phyloP scores from a whole-genome alignment of 37 sponge, comb jelly and placozoan genomes.

The Eunapius fragilis region DNA sequence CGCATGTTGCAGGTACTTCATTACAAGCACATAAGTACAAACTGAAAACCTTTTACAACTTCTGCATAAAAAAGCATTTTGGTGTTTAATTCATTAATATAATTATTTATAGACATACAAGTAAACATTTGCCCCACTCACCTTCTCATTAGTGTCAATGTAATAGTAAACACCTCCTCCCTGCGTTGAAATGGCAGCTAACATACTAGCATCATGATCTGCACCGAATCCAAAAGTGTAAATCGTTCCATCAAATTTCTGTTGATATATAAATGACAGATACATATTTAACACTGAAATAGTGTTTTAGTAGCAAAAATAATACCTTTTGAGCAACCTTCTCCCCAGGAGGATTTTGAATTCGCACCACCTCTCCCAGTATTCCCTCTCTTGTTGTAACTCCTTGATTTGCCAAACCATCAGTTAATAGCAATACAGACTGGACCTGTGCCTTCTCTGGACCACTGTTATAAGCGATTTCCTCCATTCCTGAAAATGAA shows the following conservation, averaged over 20 bases:
- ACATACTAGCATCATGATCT: slow-evolving; percentile 80
- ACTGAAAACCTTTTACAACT: no score
- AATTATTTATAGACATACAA: no score
- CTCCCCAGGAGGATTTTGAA: slow-evolving; percentile 41
- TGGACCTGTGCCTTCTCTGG: slow-evolving; percentile 70
- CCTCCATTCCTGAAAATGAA: slow-evolving; percentile 69
- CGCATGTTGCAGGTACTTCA: no score
- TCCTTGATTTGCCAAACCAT: slow-evolving; percentile 86
- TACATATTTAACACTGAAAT: no score
- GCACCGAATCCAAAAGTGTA: slow-evolving; percentile 94
- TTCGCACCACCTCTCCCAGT: slow-evolving; percentile 65
- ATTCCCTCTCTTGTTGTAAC: slow-evolving; percentile 59
- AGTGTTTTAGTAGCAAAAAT: no score
- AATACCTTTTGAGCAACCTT: background rate
- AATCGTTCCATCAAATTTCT: slow-evolving; percentile 81
- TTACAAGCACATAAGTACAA: no score
- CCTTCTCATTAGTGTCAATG: slow-evolving; percentile 92
- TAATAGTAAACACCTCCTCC: slow-evolving; percentile 90
- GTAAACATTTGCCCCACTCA: slow-evolving; percentile 1
- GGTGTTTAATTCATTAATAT: no score
- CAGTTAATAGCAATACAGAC: slow-evolving; percentile 90
- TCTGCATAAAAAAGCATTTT: no score
- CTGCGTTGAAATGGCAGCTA: slow-evolving; percentile 80
- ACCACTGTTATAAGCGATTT: slow-evolving; percentile 39
- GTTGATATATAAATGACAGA: background rate